phyloP scores from a whole-genome alignment of 2,888 invertebrate species.

The Pristionchus mayeri region DNA sequence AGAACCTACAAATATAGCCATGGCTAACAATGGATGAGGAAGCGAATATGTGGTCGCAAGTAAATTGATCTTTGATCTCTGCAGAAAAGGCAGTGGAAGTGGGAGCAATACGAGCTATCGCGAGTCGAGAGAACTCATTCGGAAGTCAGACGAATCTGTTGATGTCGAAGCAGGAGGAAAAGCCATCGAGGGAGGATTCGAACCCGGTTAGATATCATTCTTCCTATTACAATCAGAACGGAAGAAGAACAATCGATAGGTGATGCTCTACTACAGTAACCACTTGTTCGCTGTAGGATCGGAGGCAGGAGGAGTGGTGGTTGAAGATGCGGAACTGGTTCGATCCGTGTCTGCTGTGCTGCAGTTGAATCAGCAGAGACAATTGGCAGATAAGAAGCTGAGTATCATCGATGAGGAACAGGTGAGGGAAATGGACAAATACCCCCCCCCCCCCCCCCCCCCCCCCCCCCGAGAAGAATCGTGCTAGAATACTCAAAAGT shows the following conservation, averaged over 20 bases:
- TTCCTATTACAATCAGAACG: too few relatives aligned
- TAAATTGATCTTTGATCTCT: neutral
- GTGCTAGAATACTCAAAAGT: too few relatives aligned
- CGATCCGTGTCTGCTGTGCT: slow-evolving; percentile 49
- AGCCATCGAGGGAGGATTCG: neutral
- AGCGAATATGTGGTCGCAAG: neutral
- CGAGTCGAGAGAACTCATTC: slow-evolving; percentile 49
- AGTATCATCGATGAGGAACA: slow-evolving; percentile 74
- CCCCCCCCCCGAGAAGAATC: too few relatives aligned
- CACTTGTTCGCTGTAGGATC: neutral
- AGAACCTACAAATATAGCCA: too few relatives aligned
- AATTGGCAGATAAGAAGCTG: slow-evolving; percentile 68
- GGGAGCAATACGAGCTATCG: slow-evolving; percentile 19
- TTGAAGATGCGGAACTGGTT: slow-evolving; percentile 30
- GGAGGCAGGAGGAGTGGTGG: slow-evolving; percentile 28
- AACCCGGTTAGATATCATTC: neutral
- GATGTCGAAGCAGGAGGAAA: slow-evolving; percentile 7
- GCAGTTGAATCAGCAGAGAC: neutral
- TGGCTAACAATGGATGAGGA: neutral
- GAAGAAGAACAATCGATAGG: neutral
- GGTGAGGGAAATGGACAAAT: too few relatives aligned
- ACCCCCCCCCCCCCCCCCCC: too few relatives aligned
- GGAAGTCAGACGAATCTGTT: slow-evolving; percentile 8
- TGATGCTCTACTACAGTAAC: slow-evolving; percentile 4
- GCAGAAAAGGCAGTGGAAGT: slow-evolving; percentile 7